Evolutionary conservation across 2,888 invertebrate species (phyloP), one percentile per base, ranked within the genome.

Genomic region (Melangyna quadrimaculata): DNA sequence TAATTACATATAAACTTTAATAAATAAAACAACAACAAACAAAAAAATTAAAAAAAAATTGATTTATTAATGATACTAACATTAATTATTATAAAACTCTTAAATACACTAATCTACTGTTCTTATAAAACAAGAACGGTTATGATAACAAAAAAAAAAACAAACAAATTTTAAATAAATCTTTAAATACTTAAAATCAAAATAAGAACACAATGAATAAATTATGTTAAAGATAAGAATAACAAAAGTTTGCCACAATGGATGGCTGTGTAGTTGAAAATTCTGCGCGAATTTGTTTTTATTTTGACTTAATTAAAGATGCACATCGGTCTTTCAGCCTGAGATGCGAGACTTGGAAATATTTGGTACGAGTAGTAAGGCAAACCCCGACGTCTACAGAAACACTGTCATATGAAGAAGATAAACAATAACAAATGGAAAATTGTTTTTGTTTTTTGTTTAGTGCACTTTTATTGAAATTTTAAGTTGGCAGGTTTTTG

Each of bases 51-150:
- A 69, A 22, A 63, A 61, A 74, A 53, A n/a, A 53, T 78, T 72
- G 75, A 80, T 59, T 69, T 86, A 70, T 86, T 73, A 71, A 78
- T 81, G 78, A 86, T 73, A 86, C 81, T 86, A 86, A 86, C 73
- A 61, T 73, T 77, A 80, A 84, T 81, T 73, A 78, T 73, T 73
- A 78, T 81, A 79, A 83, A 83, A 55, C 27, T 70, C 63, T 78
- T 74, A 57, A 83, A 74, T 73, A 70, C 71, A 86, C 53, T 86
- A 78, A 86, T 73, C 72, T 69, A 67, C 57, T 79, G 77, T 77
- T 77, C 69, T 69, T 57, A 77, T 73, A 77, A 57, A 59, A 77
- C 12, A 61, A 63, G 6, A 59, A 80, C 29, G 45, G 45, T 65
- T 65, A 65, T 24, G 63, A 63, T 63, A 71, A 75, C 1, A 48